Evolutionary conservation across 2,113 vertebrate species (phyloP), one percentile per base, ranked within the genome.

Genomic region (Hippocampus mohnikei): DNA sequence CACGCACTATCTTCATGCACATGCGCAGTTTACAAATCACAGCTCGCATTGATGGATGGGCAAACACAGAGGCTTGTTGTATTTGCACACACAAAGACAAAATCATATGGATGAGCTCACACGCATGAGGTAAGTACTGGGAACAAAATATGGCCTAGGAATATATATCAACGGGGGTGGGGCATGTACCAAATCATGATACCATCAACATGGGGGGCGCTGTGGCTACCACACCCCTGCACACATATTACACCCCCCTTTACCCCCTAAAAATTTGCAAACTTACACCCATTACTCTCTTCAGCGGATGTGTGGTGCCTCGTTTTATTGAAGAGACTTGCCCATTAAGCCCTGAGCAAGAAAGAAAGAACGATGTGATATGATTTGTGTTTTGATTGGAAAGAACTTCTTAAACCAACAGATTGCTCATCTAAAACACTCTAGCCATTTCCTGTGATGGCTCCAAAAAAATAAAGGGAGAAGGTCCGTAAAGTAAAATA

Each of bases 31-130:
- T 15, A 23, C 52, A 23, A 65, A 55, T 77, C 56, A 62, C 50
- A 76, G 66, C 58, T 50, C 3, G 1, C 59, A 59, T 74, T 78
- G 64, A 55, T 74, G 13, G 18, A 58, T 56, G 2, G 5, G 27
- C 20, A 67, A 73, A 72, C 67, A 82, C 72, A 79, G 55, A 73
- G 66, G 63, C 50, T 40, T 0, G 8, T 77, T 77, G 59, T 83
- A 62, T 78, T 69, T 63, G 8, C 23, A 33, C 58, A 66, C 23
- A 77, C 78, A 80, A 70, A 77, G 64, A 56, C 46, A 70, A 60
- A 78, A 79, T 78, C 80, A 81, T 81, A 88, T 80, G 80, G 73
- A 81, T 72, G 72, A 71, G 75, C 70, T 76, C 64, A 70, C 70
- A 84, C 58, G 72, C 67, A 61, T 33, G 29, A 33, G 29, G 3